Evolutionary conservation across 2,888 invertebrate species (phyloP).

Genomic region (Dioctria linearis): DNA sequence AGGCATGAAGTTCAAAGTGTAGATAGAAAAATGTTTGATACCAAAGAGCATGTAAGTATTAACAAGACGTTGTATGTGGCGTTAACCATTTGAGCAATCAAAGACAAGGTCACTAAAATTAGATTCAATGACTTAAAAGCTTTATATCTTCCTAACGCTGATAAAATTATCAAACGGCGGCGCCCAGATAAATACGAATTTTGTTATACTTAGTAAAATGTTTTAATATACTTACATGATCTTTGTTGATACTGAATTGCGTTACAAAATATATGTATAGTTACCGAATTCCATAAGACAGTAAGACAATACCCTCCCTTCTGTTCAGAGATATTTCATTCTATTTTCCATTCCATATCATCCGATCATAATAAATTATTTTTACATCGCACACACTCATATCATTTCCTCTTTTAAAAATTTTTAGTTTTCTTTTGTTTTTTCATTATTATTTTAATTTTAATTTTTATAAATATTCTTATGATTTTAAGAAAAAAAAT

Average conservation of each 20-base stretch:
- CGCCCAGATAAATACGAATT: no score
- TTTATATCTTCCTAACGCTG: no score
- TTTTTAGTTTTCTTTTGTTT: slow-evolving; percentile 37
- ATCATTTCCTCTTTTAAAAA: slow-evolving; percentile 33
- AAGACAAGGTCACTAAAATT: no score
- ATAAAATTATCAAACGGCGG: no score
- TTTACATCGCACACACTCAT: slow-evolving; percentile 56
- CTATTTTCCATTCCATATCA: slow-evolving; percentile 31
- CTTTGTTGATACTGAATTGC: slow-evolving; percentile 1
- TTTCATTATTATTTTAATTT: slow-evolving; percentile 33
- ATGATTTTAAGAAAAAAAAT: slow-evolving; percentile 20
- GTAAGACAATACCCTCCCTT: slow-evolving; percentile 18
- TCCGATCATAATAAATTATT: slow-evolving; percentile 57
- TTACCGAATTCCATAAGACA: slow-evolving; percentile 5
- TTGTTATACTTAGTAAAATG: no score
- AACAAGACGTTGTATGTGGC: no score
- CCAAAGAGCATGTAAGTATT: no score
- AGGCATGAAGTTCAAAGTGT: background rate
- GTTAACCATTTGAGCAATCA: no score
- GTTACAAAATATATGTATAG: background rate
- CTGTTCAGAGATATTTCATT: slow-evolving; percentile 1
- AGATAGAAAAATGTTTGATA: background rate
- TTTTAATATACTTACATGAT: no score
- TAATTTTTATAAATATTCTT: slow-evolving; percentile 29
- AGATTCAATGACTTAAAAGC: no score